Percentiles rank a stretch among this genome's conserved stretches.
These are phyloP conservation scores for Serranus cabrilla DNA, from an alignment of 2,797 vertebrate genomes.

Conservation along the genomic window DNA sequence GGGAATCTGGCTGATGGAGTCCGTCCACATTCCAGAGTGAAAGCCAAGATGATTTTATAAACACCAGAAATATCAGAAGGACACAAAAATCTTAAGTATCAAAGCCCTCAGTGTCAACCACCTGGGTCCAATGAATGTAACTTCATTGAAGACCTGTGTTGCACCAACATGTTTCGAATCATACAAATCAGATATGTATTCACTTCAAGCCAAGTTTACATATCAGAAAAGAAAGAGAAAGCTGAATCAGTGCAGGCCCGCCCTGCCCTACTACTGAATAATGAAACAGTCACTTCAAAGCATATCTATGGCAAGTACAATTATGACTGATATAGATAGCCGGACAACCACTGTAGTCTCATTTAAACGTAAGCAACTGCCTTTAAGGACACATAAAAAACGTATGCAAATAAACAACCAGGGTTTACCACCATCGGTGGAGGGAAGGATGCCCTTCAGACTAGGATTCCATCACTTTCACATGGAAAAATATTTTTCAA, in stretches of 20 bases:
- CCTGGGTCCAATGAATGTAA: neutral
- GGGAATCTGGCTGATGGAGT: conserved; percentile 33
- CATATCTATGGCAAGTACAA: neutral
- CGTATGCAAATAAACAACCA: too few relatives aligned
- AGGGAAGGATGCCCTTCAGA: too few relatives aligned
- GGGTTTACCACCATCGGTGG: too few relatives aligned
- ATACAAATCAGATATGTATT: neutral
- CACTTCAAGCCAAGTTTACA: neutral
- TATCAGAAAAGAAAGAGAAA: neutral
- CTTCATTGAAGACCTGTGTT: neutral
- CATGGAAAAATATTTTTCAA: too few relatives aligned
- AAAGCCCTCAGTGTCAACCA: neutral
- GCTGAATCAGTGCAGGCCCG: too few relatives aligned
- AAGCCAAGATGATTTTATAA: conserved; percentile 29
- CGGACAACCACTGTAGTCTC: too few relatives aligned
- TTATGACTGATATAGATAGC: neutral
- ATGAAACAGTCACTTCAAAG: neutral
- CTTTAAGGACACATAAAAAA: too few relatives aligned
- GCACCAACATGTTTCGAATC: neutral
- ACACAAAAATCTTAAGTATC: conserved; percentile 1
- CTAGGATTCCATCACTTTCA: too few relatives aligned
- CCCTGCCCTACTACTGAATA: neutral
- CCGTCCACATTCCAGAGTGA: conserved; percentile 25
- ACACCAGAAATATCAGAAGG: conserved; percentile 7
- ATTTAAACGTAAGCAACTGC: too few relatives aligned